Evolutionary conservation across 2,888 invertebrate species (phyloP).

Genomic region (Cephus runcator): DNA sequence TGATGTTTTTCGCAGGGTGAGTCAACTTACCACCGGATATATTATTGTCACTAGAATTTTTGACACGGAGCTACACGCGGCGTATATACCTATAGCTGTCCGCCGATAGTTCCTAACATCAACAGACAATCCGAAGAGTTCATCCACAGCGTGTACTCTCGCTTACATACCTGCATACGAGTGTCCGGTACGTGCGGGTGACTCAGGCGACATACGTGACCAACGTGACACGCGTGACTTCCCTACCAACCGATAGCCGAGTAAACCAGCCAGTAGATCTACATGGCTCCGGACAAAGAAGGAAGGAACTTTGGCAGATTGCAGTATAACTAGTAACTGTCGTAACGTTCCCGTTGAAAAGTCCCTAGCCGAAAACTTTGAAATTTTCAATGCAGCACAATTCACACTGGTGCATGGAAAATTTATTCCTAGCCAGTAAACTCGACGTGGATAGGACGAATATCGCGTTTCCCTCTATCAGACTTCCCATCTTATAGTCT

Average conservation of each 20-base stretch:
- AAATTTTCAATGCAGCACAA: neutral
- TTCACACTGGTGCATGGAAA: neutral
- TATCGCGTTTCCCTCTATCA: neutral
- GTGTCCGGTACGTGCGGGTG: neutral
- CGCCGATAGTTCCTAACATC: neutral
- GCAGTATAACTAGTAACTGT: neutral
- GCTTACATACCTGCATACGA: neutral
- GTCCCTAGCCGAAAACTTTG: neutral
- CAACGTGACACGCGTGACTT: neutral
- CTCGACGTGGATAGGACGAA: neutral
- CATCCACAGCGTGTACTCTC: neutral
- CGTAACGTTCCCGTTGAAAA: neutral
- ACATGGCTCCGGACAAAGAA: neutral
- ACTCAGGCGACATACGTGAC: neutral
- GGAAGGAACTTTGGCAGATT: neutral
- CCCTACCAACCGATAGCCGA: neutral
- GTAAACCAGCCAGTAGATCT: neutral
- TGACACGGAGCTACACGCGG: neutral
- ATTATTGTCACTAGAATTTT: neutral
- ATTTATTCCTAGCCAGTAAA: neutral
- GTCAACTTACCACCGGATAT: neutral
- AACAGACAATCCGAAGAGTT: neutral
- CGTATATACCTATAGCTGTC: neutral
- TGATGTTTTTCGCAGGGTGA: slow-evolving; percentile 99
- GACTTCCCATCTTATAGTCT: neutral